Evolutionary conservation across 2,888 invertebrate species (phyloP).

Genomic region (Choristoneura rosaceana): DNA sequence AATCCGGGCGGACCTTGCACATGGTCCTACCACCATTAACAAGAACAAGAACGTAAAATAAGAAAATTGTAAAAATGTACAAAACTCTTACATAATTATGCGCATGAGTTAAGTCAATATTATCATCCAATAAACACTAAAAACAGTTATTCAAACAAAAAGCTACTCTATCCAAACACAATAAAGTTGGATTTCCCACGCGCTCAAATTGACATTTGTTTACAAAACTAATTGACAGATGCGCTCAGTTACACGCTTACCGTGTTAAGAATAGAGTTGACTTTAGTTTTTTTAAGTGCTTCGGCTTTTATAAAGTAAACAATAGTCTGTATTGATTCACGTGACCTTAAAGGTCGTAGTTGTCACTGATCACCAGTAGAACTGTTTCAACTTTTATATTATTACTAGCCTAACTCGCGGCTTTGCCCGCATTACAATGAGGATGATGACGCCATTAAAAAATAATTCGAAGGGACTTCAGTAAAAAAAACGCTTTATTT

Average conservation of each 20-base stretch:
- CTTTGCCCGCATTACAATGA: too few species aligned
- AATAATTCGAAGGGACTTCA: too few species aligned
- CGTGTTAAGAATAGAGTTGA: not conserved
- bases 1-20: too few species aligned
- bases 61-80: too few species aligned
- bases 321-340: not conserved
- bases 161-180: not conserved
- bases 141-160: not conserved
- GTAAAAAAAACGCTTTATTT: too few species aligned
- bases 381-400: not conserved
- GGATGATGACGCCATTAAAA: too few species aligned
- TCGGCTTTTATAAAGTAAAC: not conserved
- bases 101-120: too few species aligned
- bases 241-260: not conserved
- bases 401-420: too few species aligned
- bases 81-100: too few species aligned
- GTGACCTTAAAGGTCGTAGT: not conserved
- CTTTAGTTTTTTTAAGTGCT: not conserved
- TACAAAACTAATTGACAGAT: not conserved
- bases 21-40: too few species aligned
- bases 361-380: not conserved
- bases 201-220: not conserved
- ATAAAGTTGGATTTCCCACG: not conserved
- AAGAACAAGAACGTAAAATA: too few species aligned
- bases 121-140: too few species aligned